Evolutionary conservation across 2,797 vertebrate species (phyloP).

Genomic region (Pempheris klunzingeri): DNA sequence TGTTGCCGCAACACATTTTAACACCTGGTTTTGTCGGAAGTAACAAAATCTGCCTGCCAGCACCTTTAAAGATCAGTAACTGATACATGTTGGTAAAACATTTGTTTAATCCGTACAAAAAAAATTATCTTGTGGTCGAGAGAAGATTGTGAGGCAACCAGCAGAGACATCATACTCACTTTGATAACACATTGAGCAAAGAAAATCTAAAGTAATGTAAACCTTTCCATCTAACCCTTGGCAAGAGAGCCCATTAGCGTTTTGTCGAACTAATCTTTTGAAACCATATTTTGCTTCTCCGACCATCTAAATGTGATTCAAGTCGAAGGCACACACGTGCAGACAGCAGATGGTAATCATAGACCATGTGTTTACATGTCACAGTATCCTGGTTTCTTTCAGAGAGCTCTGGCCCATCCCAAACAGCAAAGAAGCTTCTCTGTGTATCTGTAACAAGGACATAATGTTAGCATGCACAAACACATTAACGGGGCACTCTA

Average conservation of each 20-base stretch:
- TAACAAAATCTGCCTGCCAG: no score
- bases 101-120: no score
- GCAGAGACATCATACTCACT: no score
- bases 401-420: slow-evolving; percentile 7
- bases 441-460: slow-evolving; percentile 10
- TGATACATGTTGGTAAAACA: no score
- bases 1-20: background rate
- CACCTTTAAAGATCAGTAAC: no score
- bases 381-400: slow-evolving; percentile 16
- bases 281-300: background rate
- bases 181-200: background rate
- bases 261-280: background rate
- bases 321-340: background rate
- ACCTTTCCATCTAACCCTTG: background rate
- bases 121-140: no score
- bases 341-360: background rate
- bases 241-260: background rate
- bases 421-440: background rate
- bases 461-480: slow-evolving; percentile 12
- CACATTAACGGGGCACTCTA: background rate
- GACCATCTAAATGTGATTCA: background rate
- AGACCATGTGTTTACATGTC: slow-evolving; percentile 13
- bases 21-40: no score
- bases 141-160: no score
- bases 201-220: background rate